Evolutionary conservation across 1,140 invertebrate species (phyloP), one percentile per base, ranked within the genome.

Genomic region (Idris sp.): DNA sequence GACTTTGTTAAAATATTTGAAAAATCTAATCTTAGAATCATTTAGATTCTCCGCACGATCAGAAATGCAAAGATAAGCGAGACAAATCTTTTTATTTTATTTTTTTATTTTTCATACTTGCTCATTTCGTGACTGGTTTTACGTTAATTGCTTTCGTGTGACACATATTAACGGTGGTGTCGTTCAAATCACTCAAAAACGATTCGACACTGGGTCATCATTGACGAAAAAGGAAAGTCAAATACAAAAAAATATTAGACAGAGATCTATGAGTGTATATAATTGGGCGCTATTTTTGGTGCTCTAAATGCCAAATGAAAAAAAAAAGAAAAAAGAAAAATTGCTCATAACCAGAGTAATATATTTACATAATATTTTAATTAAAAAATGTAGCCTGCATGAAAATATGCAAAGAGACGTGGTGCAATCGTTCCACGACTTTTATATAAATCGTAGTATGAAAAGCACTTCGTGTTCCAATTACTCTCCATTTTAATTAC

Each of bases 401-500:
- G 65, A 44, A 38, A 35, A 49, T 58, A 58, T 35, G 51, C 26
- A 35, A 33, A 54, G 58, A 58, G 30, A 62, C 31, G 31, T 19
- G 11, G 31, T 13, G 25, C 26, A 36, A 43, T 48, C 48, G 28
- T 62, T 62, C 18, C 22, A 46, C 33, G n/a, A 58, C 31, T 38
- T 30, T 61, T 71, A 16, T 54, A 38, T 35, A 46, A 53, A 49
- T 46, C 48, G 14, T 2, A 31, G 49, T 40, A 36, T 31, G 59
- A 30, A 64, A 73, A 73, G 36, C 64, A 59, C 54, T 73, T 59
- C 36, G 51, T 64, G 48, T 64, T 64, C 35, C 43, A 73, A 73
- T 64, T 73, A 64, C 53, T 73, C 59, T 73, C 36, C 44, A 73
- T 64, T 71, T 73, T 73, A 73, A 73, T 73, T 73, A 51, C 53